Conservation (phyloP, 2,113 vertebrate species). For the Cheirogaleus medius region DNA sequence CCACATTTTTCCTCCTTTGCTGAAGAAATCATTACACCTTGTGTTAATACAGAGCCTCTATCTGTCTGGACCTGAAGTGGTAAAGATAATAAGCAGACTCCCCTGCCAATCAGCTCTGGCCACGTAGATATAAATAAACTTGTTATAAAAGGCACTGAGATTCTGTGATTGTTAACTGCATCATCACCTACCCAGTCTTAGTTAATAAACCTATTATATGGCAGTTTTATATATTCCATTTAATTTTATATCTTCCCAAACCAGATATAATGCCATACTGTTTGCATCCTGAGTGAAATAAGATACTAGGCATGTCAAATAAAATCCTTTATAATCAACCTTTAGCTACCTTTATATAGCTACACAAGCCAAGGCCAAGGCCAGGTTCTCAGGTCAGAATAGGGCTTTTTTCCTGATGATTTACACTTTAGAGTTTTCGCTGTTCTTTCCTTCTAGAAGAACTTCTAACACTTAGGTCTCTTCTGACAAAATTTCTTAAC, state of each 20-base stretch:
- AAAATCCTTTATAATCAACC: background rate
- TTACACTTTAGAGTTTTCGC: background rate
- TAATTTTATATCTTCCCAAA: background rate
- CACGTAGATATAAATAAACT: background rate
- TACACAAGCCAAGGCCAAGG: accelerated
- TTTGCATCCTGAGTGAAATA: background rate
- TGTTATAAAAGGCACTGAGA: background rate
- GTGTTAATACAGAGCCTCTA: background rate
- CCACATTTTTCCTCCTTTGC: background rate
- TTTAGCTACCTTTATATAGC: too few species aligned
- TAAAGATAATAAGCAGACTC: background rate
- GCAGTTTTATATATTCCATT: background rate
- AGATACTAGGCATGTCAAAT: background rate
- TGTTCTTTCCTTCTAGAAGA: background rate
- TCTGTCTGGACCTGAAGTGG: background rate
- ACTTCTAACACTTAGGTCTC: background rate
- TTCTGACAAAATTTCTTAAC: background rate
- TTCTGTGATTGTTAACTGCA: background rate
- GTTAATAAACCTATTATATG: background rate
- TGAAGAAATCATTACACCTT: background rate
- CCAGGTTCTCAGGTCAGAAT: background rate
- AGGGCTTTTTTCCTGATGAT: background rate
- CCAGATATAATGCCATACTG: background rate
- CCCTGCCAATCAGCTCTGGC: background rate
- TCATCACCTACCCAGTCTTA: background rate